These are phyloP conservation scores for Zootermopsis nevadensis DNA, from an alignment of 2,888 invertebrate genomes.

Conservation along the genomic window DNA sequence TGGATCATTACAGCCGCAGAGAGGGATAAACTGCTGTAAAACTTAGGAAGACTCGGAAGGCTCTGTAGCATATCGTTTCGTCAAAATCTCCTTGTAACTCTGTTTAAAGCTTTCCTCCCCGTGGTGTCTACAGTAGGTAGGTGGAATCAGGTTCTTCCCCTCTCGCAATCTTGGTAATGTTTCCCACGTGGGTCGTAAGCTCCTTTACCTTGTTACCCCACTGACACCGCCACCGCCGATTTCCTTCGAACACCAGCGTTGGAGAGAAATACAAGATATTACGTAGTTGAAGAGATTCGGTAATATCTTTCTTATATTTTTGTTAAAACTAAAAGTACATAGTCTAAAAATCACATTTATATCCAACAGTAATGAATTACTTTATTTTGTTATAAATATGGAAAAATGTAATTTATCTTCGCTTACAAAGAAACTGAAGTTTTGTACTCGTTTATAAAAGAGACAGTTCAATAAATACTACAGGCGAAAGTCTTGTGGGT, in stretches of 20 bases:
- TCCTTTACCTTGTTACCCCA: neutral
- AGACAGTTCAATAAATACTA: no score
- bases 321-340: neutral
- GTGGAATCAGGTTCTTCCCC: neutral
- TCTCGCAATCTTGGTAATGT: neutral
- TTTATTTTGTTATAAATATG: neutral
- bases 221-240: neutral
- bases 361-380: neutral
- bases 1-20: no score
- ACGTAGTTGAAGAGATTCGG: neutral
- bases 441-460: no score
- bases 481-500: no score
- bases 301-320: neutral
- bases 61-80: no score
- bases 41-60: no score
- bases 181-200: constrained; percentile 7
- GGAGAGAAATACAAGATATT: neutral
- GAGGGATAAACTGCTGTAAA: no score
- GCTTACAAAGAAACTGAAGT: no score
- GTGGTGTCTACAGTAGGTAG: no score
- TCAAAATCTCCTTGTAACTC: no score
- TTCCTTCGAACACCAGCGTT: neutral
- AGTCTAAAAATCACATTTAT: neutral
- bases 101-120: no score
- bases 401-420: no score